Evolutionary conservation across 2,888 invertebrate species (phyloP), one percentile per base, ranked within the genome.

Genomic region (Atethmia centrago): DNA sequence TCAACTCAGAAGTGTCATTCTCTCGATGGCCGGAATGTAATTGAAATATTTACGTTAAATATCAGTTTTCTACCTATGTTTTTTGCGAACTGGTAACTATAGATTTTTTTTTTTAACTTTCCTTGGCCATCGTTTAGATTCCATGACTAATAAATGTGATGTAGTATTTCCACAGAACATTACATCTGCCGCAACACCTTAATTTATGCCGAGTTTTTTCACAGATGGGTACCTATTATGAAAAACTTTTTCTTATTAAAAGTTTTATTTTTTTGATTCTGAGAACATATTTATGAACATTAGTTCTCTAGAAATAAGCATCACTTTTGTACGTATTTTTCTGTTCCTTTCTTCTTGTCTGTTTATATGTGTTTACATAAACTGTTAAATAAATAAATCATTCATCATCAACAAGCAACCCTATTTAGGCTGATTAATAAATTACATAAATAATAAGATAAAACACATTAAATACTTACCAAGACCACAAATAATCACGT

Each of bases 61-160:
- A 58, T 56, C 1, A 59, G 7, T 36, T 40, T 16, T 1, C 5
- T 40, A 16, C 16, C n/a, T 16, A 16, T 36, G 14, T 4, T 4
- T 14, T 59, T 64, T 56, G 28, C 19, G 47, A 4, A 53, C 55
- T 40, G 31, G 21, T 1, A n/a, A 21, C 25, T 51, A 10, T 2
- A 69, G 12, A 56, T 28, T 40, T 25, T 58, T 25, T 83, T 68
- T 80, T 78, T 78, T 47, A 62, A 64, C 40, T 49, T 72, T 69
- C 31, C 9, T 69, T 49, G 40, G 28, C 53, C 71, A 86, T 88
- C 59, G 71, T 81, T 84, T 71, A 62, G 21, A 70, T 47, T 55
- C 59, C 51, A 74, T 71, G 47, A 72, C 58, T 71, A 81, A 84
- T 85, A 83, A 82, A 83, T 68, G 70, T 77, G 76, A 85, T 85